Percentiles rank a stretch among this genome's conserved stretches.
phyloP scores from a whole-genome alignment of 2,113 vertebrate species.

The Chamaea fasciata region DNA sequence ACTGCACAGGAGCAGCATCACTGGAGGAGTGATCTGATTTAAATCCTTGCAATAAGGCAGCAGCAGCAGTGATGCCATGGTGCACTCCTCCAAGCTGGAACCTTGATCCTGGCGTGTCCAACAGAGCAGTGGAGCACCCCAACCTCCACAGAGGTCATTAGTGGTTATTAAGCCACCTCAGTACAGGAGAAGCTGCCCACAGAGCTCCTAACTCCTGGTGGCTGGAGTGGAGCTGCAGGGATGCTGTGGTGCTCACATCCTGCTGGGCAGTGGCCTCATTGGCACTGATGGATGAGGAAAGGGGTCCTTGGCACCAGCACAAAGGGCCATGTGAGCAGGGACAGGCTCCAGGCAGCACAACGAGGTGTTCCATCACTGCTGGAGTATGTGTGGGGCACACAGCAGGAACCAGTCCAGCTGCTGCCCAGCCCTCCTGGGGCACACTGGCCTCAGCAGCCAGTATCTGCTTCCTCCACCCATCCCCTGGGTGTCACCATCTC shows the following conservation, averaged over 20 bases:
- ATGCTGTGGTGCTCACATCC: neutral
- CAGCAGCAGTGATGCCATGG: neutral
- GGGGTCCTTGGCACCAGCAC: neutral
- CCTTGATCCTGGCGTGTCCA: neutral
- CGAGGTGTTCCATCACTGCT: neutral
- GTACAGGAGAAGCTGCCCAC: neutral
- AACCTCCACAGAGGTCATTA: neutral
- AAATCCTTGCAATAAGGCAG: neutral
- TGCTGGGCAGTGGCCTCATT: neutral
- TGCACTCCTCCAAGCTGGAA: neutral
- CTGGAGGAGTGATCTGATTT: neutral
- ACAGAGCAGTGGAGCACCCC: neutral
- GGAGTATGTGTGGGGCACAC: fast-evolving
- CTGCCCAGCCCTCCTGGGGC: neutral
- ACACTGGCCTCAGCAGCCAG: neutral
- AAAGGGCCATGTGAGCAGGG: fast-evolving
- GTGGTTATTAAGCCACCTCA: neutral
- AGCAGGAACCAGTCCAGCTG: neutral
- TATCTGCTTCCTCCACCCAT: neutral
- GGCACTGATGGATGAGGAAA: neutral
- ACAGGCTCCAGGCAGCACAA: neutral
- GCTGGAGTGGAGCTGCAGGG: neutral
- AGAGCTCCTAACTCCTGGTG: neutral
- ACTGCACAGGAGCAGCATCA: neutral
- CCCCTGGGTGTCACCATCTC: neutral